A percentile compares a stretch with the other conserved stretches of the same genome.
Conservation (phyloP, 2,888 invertebrate species). For the Xestia c-nigrum region DNA sequence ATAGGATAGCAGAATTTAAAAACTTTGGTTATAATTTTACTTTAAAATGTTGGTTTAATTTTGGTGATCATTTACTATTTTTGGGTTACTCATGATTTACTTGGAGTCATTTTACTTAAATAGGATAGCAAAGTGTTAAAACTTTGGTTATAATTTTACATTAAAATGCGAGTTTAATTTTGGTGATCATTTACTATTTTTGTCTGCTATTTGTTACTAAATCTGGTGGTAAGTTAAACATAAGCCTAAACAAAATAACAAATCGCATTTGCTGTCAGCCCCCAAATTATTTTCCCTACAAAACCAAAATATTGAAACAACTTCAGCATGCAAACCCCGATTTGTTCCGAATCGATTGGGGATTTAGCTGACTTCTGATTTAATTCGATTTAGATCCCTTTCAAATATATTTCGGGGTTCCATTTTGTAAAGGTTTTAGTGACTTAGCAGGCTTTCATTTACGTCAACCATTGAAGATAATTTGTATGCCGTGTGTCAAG, state of each 20-base stretch:
- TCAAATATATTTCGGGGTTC: conserved; percentile 31
- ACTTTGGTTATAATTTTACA: too few relatives aligned
- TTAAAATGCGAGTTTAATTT: too few relatives aligned
- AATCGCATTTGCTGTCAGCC: neutral
- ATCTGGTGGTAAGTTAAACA: too few relatives aligned
- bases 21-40: too few relatives aligned
- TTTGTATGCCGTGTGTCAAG: conserved; percentile 36
- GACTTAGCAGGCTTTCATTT: conserved; percentile 11
- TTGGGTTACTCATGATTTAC: too few relatives aligned
- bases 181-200: too few relatives aligned
- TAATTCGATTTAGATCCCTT: conserved; percentile 39
- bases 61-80: too few relatives aligned
- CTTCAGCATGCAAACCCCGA: conserved; percentile 11
- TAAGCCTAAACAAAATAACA: neutral
- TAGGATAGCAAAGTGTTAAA: too few relatives aligned
- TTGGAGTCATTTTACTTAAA: too few relatives aligned
- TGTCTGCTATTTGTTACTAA: too few relatives aligned
- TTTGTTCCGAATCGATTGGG: conserved; percentile 45
- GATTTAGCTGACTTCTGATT: conserved; percentile 48
- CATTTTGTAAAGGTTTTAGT: conserved; percentile 41
- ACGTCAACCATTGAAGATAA: conserved; percentile 5
- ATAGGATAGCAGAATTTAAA: too few relatives aligned
- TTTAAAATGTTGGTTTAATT: too few relatives aligned
- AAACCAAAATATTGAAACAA: conserved; percentile 32
- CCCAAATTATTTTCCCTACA: conserved; percentile 16